Evolutionary conservation across 2,113 vertebrate species (phyloP), one percentile per base, ranked within the genome.

Genomic region (Oryzias woworae): DNA sequence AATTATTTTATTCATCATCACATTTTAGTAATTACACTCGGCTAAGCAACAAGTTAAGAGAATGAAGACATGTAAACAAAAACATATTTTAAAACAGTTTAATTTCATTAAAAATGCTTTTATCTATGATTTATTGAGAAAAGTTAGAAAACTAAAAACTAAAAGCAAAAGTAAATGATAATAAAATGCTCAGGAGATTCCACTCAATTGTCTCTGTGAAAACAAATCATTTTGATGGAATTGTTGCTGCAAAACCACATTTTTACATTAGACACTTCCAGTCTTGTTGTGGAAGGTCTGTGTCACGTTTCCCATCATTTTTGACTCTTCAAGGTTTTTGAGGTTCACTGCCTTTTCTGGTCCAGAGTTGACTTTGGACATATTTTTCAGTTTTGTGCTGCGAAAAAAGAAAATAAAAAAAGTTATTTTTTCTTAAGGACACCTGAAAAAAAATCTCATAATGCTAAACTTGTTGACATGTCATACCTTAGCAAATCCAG

Each of bases 401-500:
- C 28, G 62, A 62, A 58, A 50, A 44, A 55, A 65, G 59, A 58
- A 52, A 44, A 55, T 18, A 6, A 53, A 44, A 6, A 1, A 26
- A 20, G 4, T 55, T n/a, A 64, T 8, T 5, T 62, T 23, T 69
- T 12, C 53, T 13, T 55, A 14, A 55, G 16, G 6, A 20, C 1
- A 1, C 3, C 0, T 15, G 4, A 14, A 50, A 73, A 43, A 44
- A 23, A 62, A 4, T 20, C 18, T 12, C 16, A 12, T 17, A 16
- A 48, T 10, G 10, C 5, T 2, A 18, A 47, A 47, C 45, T 10
- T 48, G 45, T 51, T 12, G 36, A 28, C 51, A 20, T 49, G 7
- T 62, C 62, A 16, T 65, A 92, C 92, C 91, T 91, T 60, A 93
- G 84, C 53, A 23, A 64, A 1, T 22, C 14, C 45, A 92, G 75